Evolutionary conservation across 2,797 vertebrate species (phyloP), one percentile per base, ranked within the genome.

Genomic region (Emydoidea blandingii): DNA sequence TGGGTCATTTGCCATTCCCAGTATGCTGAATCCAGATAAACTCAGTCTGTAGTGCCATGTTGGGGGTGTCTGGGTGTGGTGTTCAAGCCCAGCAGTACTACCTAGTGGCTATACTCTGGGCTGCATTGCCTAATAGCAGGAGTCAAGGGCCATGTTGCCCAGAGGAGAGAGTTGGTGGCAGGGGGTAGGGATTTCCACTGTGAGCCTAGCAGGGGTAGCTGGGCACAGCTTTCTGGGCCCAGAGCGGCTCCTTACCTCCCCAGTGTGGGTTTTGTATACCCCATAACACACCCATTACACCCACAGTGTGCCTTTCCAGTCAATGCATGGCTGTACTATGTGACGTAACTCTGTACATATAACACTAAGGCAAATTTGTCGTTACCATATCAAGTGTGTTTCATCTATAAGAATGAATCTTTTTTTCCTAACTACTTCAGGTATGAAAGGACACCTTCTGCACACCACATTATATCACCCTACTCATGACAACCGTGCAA

Each of bases 1-100:
- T 21, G 8, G 41, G 11, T 57, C 87, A 54, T 89, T 95, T 88
- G 91, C 81, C 87, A 81, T 25, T 53, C 95, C 79, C 87, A 12
- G 53, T 50, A 50, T 50, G 50, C 50, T 50, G 50, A 14, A 50
- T 50, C 50, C 50, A 50, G 50, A 50, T 50, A 15, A 50, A 50
- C 87, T n/a, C 53, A 93, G 41, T 19, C 91, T 47, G 25, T 91
- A 86, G 93, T 9, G 87, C 2, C 80, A n/a, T n/a, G 34, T 10
- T 8, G 2, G 3, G 34, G 16, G 57, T 9, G 16, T 65, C 4
- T n/a, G 16, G 8, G 34, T 65, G 19, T n/a, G 34, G 34, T n/a
- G 62, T n/a, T 65, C 8, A 65, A 65, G 34, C 34, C 16, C 34
- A 65, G 8, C 62, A n/a, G 16, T 65, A 34, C 62, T 18, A 65